Evolutionary conservation across 1,140 invertebrate species (phyloP).

Genomic region (Delia radicum): DNA sequence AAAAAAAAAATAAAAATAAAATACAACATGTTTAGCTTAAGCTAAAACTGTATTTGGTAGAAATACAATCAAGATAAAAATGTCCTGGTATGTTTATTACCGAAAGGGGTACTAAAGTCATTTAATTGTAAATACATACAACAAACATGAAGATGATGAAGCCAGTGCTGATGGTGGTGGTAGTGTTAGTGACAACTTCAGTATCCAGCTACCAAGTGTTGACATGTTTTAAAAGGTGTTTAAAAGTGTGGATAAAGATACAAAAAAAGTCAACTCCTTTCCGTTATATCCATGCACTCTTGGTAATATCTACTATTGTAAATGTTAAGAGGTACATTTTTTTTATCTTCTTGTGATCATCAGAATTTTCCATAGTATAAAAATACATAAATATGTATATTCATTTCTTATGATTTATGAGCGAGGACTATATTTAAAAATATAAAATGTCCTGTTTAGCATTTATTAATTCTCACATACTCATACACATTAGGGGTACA

Average conservation of each 20-base stretch:
- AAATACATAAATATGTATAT: background rate
- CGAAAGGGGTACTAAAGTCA: slow-evolving; percentile 22
- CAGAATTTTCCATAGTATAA: background rate
- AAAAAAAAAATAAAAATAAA: slow-evolving; percentile 4
- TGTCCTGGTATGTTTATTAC: slow-evolving; percentile 30
- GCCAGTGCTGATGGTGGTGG: no score
- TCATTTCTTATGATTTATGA: background rate
- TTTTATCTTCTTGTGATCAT: background rate
- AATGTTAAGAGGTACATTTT: background rate
- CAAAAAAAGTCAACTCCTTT: background rate
- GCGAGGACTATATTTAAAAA: background rate
- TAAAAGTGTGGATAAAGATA: background rate
- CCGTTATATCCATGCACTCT: background rate
- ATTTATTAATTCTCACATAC: no score
- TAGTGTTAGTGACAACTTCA: no score
- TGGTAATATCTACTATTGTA: background rate
- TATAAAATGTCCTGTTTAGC: background rate
- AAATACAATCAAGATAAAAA: slow-evolving; percentile 27
- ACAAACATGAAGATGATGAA: no score
- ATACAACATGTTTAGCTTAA: background rate
- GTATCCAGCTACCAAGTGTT: background rate
- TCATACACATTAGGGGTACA: no score
- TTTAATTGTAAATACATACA: no score
- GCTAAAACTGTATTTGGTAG: slow-evolving; percentile 2
- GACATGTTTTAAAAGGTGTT: background rate